Base-by-base conservation (phyloP, 2,113 vertebrate genomes). In the Actenoides hombroni region DNA sequence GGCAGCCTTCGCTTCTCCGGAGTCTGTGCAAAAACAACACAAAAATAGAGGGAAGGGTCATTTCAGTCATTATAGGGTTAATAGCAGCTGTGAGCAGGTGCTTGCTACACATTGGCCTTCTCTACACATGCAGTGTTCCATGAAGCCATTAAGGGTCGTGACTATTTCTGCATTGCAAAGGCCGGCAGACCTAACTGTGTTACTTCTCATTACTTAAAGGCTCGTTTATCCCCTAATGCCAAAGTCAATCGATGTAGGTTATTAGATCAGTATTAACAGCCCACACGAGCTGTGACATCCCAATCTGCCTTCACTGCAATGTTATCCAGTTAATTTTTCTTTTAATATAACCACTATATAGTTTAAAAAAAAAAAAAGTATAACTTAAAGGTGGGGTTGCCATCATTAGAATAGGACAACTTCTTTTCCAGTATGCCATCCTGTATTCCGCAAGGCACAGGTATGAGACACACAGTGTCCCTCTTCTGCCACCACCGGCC, bases 1-100 rank as follows among this genome's bases (percentile, higher is more conserved):
- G 98, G 98, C 99, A 99, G 99, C 98, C 98, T 99, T 98, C 97
- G 98, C 97, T 97, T 98, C 98, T 98, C 98, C 98, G 98, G 98
- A 99, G 99, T 99, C 98, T 98, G 97, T 98, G 98, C 98, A 98
- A 98, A 98, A 98, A 95, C 97, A 98, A 97, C 97, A 97, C 97
- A 98, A 98, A 97, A 96, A 97, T 97, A 97, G 95, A 98, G 97
- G 92, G 96, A 96, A 96, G 97, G 96, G 96, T 97, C 70, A 97
- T 97, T 97, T 98, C 96, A 98, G 98, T 98, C 98, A 96, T 92
- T 97, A 93, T 68, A 93, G 96, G 97, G 97, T 97, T 96, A 90
- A 98, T 98, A 98, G 97, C 96, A 98, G 97, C 97, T 98, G 98
- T 98, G 97, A 98, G 98, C 98, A 97, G 97, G 92, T 97, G 97